Evolutionary conservation across 2,888 invertebrate genomes (phyloP), one percentile per base, ranked within the genome.

Genomic region (Strigamia crassipes): DNA sequence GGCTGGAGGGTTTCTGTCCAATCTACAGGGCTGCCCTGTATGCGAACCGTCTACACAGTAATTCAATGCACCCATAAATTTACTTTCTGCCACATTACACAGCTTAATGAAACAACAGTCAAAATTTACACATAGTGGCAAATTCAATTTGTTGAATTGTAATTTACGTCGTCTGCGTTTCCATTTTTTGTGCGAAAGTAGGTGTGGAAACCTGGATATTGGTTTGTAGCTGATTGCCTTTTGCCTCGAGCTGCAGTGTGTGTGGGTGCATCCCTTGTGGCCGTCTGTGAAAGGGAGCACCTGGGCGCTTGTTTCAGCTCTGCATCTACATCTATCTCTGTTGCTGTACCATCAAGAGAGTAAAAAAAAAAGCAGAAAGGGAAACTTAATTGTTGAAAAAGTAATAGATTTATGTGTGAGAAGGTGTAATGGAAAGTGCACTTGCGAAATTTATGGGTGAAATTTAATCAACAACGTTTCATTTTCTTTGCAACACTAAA

Each of bases 161-260:
- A 15, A 73, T 27, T 31, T 73, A 73, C 27, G 23, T 5, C 31
- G 27, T 12, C 31, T 15, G 5, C 27, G 12, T 73, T 31, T 15
- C 73, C 27, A 73, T n/a, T 73, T 23, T 23, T 73, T 73, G 6
- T 61, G n/a, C n/a, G 21, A 18, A n/a, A 23, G 61, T n/a, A 15
- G 31, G 73, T 13, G 73, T 27, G n/a, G 73, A 73, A 73, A 73
- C 73, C 73, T 31, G 1, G 21, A 31, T 31, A 73, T 73, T 73
- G 73, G 73, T 73, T 73, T 31, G 13, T 3, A 73, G 73, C 73
- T 73, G 73, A 73, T 73, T 73, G 73, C 73, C 73, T 73, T 73
- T 73, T 73, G 31, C 31, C 73, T 31, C 13, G 73, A 31, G 73
- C 10, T 31, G 15, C 27, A 31, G 73, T 73, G 31, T 31, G 23